These are phyloP conservation scores for Chondrosia reniformis DNA, from an alignment of 37 sponge, comb jelly and placozoan genomes.

Conservation along the genomic window DNA sequence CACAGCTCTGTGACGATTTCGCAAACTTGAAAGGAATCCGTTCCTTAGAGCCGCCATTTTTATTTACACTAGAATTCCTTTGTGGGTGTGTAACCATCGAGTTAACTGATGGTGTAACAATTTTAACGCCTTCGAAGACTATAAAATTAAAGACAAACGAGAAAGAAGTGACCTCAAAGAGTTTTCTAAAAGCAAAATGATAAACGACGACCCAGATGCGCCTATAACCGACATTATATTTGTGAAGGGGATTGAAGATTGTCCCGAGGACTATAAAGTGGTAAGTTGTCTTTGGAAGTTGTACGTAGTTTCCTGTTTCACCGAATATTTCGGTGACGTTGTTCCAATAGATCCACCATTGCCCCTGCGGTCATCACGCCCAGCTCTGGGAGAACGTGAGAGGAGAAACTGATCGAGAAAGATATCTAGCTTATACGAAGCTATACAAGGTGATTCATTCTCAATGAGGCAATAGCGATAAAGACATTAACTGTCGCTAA, in stretches of 20 bases:
- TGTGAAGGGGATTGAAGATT: conserved; percentile 34
- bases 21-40: background rate
- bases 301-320: too few relatives aligned
- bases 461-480: background rate
- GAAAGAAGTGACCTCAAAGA: too few relatives aligned
- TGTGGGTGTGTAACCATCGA: too few relatives aligned
- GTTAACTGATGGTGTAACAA: too few relatives aligned
- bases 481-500: background rate
- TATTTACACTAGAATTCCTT: too few relatives aligned
- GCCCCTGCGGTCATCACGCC: conserved; percentile 70
- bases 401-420: conserved; percentile 44
- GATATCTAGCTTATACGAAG: conserved; percentile 66
- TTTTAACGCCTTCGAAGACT: too few relatives aligned
- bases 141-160: too few relatives aligned
- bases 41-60: background rate
- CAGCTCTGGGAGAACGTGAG: conserved; percentile 77
- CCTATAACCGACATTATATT: conserved; percentile 64
- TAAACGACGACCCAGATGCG: conserved; percentile 32
- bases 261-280: conserved; percentile 63
- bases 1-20: conserved; percentile 9
- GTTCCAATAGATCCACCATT: conserved; percentile 36
- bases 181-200: too few relatives aligned
- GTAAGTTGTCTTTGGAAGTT: too few relatives aligned
- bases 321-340: too few relatives aligned
- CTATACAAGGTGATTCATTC: conserved; percentile 15